Conservation (phyloP, 2,797 vertebrate species). For the Pogoniulus pusillus region DNA sequence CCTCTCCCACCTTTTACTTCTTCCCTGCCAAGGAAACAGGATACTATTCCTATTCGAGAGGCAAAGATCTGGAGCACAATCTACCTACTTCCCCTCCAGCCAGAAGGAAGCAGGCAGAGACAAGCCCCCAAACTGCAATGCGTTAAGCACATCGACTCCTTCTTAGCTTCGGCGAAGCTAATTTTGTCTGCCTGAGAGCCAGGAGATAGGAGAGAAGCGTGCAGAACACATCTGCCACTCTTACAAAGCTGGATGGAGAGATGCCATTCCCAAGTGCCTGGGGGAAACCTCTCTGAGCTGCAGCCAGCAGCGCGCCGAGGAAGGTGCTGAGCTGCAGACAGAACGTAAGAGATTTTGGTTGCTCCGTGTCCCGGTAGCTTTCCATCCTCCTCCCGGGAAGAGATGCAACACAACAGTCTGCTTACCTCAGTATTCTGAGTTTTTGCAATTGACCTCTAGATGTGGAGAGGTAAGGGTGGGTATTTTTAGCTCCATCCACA, state of each 20-base stretch:
- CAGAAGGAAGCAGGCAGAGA: slow-evolving; percentile 20
- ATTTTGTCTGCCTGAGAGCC: slow-evolving; percentile 25
- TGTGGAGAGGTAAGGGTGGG: not conserved
- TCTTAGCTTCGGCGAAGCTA: slow-evolving; percentile 12
- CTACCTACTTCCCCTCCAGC: not conserved
- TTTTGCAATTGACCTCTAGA: slow-evolving; percentile 64
- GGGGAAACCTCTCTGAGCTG: slow-evolving; percentile 22
- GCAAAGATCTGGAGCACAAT: not conserved
- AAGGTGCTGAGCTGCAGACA: slow-evolving; percentile 19
- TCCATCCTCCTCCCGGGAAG: slow-evolving; percentile 5
- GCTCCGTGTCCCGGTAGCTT: not conserved
- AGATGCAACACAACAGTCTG: not conserved
- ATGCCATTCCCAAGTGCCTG: slow-evolving; percentile 23
- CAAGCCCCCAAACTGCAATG: slow-evolving; percentile 14
- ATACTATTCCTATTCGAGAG: not conserved
- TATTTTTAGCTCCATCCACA: slow-evolving; percentile 56
- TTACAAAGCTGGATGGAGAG: slow-evolving; percentile 4
- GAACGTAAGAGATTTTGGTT: slow-evolving; percentile 6
- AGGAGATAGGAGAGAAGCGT: not conserved
- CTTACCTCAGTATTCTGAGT: slow-evolving; percentile 38
- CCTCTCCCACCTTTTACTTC: not conserved
- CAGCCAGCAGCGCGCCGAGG: not conserved
- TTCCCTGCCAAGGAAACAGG: not conserved
- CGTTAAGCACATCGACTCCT: slow-evolving; percentile 17
- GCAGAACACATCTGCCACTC: slow-evolving; percentile 26